Conservation (phyloP, 2,113 vertebrate species). For the Leuciscus idus region DNA sequence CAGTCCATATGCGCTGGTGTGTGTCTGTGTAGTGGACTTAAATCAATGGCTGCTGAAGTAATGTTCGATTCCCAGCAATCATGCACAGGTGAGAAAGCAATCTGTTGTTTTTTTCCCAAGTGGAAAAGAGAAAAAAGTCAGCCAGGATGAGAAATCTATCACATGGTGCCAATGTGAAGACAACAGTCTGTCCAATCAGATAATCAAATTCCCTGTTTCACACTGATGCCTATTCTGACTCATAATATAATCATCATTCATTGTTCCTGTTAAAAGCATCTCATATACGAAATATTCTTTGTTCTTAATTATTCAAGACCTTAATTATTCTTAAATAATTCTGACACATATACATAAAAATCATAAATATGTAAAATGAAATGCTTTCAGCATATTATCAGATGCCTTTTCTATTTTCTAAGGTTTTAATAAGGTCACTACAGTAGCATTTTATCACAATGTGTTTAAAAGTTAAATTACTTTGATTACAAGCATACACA, state of each 20-base stretch:
- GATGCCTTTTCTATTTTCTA: too few relatives aligned
- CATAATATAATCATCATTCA: conserved; percentile 21
- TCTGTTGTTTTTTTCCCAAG: conserved; percentile 22
- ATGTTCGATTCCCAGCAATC: conserved; percentile 41
- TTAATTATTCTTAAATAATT: too few relatives aligned
- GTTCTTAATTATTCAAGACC: too few relatives aligned
- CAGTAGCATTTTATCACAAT: too few relatives aligned
- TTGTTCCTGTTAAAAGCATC: background rate
- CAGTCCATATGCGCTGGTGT: background rate
- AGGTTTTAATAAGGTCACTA: too few relatives aligned
- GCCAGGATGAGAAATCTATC: conserved; percentile 38
- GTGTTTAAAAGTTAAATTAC: too few relatives aligned
- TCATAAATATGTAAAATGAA: too few relatives aligned
- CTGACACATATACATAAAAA: too few relatives aligned
- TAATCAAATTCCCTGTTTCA: conserved; percentile 12
- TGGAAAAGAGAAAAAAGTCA: conserved; percentile 1
- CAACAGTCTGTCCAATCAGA: conserved; percentile 11
- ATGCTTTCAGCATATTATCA: too few relatives aligned
- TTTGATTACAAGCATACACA: too few relatives aligned
- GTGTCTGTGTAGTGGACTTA: conserved; percentile 15
- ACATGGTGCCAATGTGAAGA: conserved; percentile 15
- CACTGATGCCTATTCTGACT: background rate
- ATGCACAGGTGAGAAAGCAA: conserved; percentile 42
- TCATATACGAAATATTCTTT: background rate
- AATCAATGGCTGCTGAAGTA: conserved; percentile 43